Conservation (phyloP, 2,888 invertebrate species). For the Cataglyphis cursor region DNA sequence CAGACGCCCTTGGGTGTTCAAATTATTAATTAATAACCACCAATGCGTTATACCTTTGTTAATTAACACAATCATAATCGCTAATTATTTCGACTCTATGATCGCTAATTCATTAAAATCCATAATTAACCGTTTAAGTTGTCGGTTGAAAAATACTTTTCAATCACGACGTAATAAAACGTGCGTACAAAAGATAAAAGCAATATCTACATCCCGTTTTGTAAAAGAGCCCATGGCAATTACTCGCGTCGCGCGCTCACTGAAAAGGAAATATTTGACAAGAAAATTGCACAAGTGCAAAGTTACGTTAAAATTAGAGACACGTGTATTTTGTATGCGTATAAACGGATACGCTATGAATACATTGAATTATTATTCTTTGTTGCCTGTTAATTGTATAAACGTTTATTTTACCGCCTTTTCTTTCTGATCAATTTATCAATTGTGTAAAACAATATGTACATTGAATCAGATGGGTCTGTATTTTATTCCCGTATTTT, state of each 20-base stretch:
- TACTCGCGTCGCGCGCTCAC: neutral
- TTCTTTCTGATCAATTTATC: conserved; percentile 20
- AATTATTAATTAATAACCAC: conserved; percentile 52
- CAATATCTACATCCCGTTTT: neutral
- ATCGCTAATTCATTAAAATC: conserved; percentile 49
- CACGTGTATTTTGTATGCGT: neutral
- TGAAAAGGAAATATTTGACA: conserved; percentile 28
- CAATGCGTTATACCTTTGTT: conserved; percentile 41
- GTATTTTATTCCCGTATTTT: conserved; percentile 20
- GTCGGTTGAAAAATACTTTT: conserved; percentile 13
- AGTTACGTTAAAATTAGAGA: conserved; percentile 12
- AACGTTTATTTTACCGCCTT: conserved; percentile 15
- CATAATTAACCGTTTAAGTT: conserved; percentile 4
- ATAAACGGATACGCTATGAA: neutral
- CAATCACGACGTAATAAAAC: neutral
- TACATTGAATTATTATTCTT: conserved; percentile 16
- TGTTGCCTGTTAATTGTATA: conserved; percentile 31
- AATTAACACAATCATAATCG: conserved; percentile 50
- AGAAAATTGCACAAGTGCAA: conserved; percentile 28
- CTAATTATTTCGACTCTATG: conserved; percentile 50
- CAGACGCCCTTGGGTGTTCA: conserved; percentile 48
- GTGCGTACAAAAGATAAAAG: neutral
- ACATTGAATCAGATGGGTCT: neutral
- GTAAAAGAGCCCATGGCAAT: neutral
- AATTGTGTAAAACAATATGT: neutral